Evolutionary conservation across 2,797 vertebrate genomes (phyloP).

Genomic region (Molossus molossus): DNA sequence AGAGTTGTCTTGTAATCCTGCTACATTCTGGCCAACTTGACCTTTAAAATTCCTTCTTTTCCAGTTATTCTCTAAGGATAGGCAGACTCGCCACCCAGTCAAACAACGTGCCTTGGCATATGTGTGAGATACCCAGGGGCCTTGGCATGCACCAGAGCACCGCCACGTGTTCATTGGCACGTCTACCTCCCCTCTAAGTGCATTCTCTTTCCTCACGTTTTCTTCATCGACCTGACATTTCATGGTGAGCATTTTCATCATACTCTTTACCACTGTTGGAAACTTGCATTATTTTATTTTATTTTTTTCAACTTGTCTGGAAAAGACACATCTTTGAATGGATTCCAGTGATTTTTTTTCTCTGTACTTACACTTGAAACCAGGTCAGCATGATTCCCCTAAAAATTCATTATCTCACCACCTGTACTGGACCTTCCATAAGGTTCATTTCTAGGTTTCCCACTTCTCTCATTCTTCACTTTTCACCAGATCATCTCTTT

Average conservation of each 20-base stretch:
- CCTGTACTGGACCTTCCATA: neutral
- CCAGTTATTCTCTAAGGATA: neutral
- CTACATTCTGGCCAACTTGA: constrained; percentile 25
- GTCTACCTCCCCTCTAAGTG: neutral
- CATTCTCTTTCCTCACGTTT: neutral
- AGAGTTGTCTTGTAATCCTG: neutral
- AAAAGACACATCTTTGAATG: neutral
- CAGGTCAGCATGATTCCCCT: neutral
- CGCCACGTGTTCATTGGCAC: neutral
- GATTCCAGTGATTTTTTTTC: neutral
- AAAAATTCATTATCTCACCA: neutral
- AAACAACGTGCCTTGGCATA: neutral
- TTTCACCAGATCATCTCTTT: neutral
- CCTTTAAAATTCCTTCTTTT: constrained; percentile 47
- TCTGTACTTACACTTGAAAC: neutral
- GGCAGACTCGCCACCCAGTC: neutral
- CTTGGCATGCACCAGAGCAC: neutral
- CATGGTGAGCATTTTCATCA: constrained; percentile 8
- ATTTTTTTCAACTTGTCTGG: neutral
- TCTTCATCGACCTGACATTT: neutral
- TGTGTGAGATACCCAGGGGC: neutral
- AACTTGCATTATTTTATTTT: neutral
- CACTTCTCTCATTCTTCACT: neutral
- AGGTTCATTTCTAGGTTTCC: neutral
- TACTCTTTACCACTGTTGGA: neutral